A percentile compares a stretch with the other conserved stretches of the same genome.
Conservation (phyloP, 2,888 invertebrate species). For the Hipparchia semele region DNA sequence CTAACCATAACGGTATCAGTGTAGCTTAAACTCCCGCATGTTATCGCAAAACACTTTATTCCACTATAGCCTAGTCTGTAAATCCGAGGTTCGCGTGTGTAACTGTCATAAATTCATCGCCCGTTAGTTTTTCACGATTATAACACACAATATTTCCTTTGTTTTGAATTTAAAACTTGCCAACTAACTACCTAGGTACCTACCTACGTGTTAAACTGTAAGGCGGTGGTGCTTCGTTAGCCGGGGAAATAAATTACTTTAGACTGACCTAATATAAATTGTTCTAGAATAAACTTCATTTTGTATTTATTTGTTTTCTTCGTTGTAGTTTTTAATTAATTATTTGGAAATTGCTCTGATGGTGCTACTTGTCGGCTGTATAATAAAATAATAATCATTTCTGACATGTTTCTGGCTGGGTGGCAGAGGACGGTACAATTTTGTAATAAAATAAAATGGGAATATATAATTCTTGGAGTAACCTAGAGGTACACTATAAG, state of each 20-base stretch:
- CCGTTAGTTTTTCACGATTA: conserved; percentile 8
- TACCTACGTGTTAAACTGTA: not conserved
- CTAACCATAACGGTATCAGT: not conserved
- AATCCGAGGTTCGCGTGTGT: conserved; percentile 13
- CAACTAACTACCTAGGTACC: not conserved
- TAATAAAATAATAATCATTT: no score
- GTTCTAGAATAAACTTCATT: not conserved
- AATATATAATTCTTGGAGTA: no score
- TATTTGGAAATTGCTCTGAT: not conserved
- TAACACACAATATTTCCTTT: conserved; percentile 16
- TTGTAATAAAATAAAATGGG: no score
- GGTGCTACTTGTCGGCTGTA: no score
- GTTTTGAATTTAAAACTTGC: conserved; percentile 7
- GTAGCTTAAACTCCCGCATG: not conserved
- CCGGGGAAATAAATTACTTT: not conserved
- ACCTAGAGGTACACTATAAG: no score
- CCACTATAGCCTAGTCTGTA: not conserved
- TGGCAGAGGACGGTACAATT: no score
- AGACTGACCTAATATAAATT: not conserved
- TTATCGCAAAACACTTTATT: conserved; percentile 10
- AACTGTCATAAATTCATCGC: conserved; percentile 5
- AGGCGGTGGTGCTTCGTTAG: not conserved
- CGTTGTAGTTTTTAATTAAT: not conserved
- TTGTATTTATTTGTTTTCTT: not conserved
- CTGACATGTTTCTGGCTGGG: no score